Evolutionary conservation across 2,797 vertebrate genomes (phyloP), one percentile per base, ranked within the genome.

Genomic region (Ara ararauna): DNA sequence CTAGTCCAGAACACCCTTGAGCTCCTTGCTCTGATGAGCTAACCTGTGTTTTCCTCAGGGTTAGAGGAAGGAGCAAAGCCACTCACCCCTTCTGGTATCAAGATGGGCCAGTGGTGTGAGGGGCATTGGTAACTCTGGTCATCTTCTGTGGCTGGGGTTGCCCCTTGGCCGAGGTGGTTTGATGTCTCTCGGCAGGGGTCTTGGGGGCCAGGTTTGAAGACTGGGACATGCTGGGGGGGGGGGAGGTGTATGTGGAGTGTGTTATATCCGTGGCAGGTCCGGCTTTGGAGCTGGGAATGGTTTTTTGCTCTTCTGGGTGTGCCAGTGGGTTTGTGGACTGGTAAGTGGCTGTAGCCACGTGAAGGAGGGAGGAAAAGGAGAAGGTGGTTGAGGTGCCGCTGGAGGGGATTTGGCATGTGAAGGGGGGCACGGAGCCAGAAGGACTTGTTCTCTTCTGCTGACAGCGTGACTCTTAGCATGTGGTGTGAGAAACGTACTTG

Each of bases 401-500:
- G 3, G 64, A 85, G 90, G 56, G 79, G 40, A 26, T 64, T 71
- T 92, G 91, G 91, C 91, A 77, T 0, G 1, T 58, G 58, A 27
- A 93, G 14, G 11, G 19, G 51, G 62, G 70, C 85, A 80, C 34
- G 82, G 53, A 94, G 89, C 95, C 91, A 95, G 73, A 62, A 94
- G 54, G 34, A 10, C 85, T 97, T 90, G 87, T 94, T 96, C 45
- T 86, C 20, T 61, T 84, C 60, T 88, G 74, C 90, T 95, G 90
- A 54, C 86, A 88, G 56, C 1, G 9, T 3, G 36, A 14, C 66
- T 89, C 40, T 38, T 62, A 81, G 64, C 54, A 32, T 0, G 1
- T 5, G 11, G 47, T 85, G 67, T 0, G 5, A 96, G 75, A 54
- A 92, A 86, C 30, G 60, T 56, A 34, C 38, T 38, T 95, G 91